Conservation (phyloP, 2,113 vertebrate species). For the Chrysochloris asiatica region DNA sequence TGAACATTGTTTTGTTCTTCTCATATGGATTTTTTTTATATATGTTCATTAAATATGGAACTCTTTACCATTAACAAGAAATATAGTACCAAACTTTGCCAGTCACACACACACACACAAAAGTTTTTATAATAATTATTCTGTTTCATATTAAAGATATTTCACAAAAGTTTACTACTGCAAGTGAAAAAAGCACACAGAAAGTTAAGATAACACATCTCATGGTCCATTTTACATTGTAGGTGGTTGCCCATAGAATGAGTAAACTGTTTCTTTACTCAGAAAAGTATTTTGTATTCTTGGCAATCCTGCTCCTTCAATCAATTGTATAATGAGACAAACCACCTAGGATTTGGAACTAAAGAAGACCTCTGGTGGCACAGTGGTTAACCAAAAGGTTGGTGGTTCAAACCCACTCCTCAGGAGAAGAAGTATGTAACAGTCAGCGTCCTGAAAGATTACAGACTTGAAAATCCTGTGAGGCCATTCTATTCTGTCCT, state of each 20-base stretch:
- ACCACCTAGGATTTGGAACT: background rate
- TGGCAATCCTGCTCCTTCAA: background rate
- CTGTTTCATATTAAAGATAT: slow-evolving; percentile 13
- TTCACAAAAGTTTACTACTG: slow-evolving; percentile 22
- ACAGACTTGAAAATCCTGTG: background rate
- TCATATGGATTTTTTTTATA: background rate
- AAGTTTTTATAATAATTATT: background rate
- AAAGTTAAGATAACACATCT: slow-evolving; percentile 8
- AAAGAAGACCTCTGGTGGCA: background rate
- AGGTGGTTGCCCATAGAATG: background rate
- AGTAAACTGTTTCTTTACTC: background rate
- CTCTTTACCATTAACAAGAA: slow-evolving; percentile 37
- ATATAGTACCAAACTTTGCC: slow-evolving; percentile 25
- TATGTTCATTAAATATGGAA: slow-evolving; percentile 29
- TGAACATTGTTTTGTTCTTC: slow-evolving; percentile 23
- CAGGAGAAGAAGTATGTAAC: background rate
- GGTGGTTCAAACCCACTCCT: background rate
- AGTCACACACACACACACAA: background rate
- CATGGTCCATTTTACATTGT: background rate
- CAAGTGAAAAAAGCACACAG: slow-evolving; percentile 5
- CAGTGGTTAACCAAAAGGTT: background rate
- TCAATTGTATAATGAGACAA: background rate
- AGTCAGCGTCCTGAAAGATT: background rate
- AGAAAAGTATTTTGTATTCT: background rate
- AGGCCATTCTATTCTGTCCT: background rate